Evolutionary conservation across 2,797 vertebrate genomes (phyloP), one percentile per base, ranked within the genome.

Genomic region (Pseudochirops corinnae): DNA sequence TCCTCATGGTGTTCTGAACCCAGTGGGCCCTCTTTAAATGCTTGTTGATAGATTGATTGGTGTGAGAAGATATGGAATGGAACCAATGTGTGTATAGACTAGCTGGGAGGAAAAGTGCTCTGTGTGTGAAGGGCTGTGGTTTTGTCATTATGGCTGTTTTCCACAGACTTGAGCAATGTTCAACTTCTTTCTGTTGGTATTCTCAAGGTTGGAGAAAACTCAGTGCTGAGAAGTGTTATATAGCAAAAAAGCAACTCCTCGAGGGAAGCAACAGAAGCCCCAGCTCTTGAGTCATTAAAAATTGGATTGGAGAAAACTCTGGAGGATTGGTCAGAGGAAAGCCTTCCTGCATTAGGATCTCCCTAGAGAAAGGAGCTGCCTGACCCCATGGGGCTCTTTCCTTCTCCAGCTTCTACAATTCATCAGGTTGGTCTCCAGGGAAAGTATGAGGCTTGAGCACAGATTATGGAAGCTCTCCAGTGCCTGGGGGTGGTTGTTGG

Each of bases 371-470:
- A 91, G 52, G 13, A 62, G 57, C 39, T 24, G 18, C 29, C 82
- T 94, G 90, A 90, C 11, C 28, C 50, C 55, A 12, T 31, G 10
- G 55, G 33, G 33, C 46, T 95, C 46, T 93, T 90, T 62, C 58
- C 28, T 56, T 46, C 26, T 93, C 92, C 33, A 96, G 55, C 94
- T 67, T 96, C 93, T 95, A 16, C 14, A 91, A n/a, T 90, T 56
- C 9, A 2, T 92, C 55, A 57, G 9, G 92, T 96, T 96, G 52
- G 91, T 92, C 93, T 91, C 67, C 13, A 90, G 53, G 56, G 74
- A 52, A 93, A 56, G 28, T 28, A n/a, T 53, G 87, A 67, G 92
- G 90, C 16, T 87, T 94, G 94, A n/a, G 56, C 57, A 39, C 21
- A 56, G 57, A 90, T n/a, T 91, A 56, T 55, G 50, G 94, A 67